These are phyloP conservation scores for Dasysyrphus albostriatus DNA, from an alignment of 2,888 invertebrate genomes.

Conservation along the genomic window DNA sequence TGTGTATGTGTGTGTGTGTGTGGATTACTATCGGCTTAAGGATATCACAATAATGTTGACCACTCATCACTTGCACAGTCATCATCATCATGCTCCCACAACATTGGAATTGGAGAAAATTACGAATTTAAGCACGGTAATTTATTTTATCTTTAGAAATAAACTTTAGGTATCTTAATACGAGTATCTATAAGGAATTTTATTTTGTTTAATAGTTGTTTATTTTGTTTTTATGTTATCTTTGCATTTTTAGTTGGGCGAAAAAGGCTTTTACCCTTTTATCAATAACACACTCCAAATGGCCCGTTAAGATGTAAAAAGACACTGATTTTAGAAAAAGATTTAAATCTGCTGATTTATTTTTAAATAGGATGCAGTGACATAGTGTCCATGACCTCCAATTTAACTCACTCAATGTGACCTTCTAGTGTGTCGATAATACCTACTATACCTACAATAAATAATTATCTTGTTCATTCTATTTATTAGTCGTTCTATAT, in stretches of 20 bases:
- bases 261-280: constrained; percentile 17
- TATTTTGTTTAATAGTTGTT: constrained; percentile 2
- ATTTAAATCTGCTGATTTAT: not conserved
- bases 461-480: too few species aligned
- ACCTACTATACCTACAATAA: too few species aligned
- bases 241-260: not conserved
- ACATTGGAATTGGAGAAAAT: constrained; percentile 83
- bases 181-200: constrained; percentile 2
- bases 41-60: constrained; percentile 82
- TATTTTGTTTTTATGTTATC: constrained; percentile 11
- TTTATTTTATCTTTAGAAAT: constrained; percentile 71
- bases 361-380: not conserved
- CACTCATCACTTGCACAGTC: constrained; percentile 83
- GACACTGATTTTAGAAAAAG: not conserved
- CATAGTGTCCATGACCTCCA: not conserved
- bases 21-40: constrained; percentile 67
- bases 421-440: too few species aligned
- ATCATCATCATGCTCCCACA: constrained; percentile 83
- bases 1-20: constrained; percentile 39
- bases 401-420: too few species aligned
- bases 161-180: constrained; percentile 18
- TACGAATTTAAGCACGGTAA: constrained; percentile 83
- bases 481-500: too few species aligned
- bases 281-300: constrained; percentile 10
- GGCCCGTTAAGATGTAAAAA: not conserved